Evolutionary conservation across 2,888 invertebrate genomes (phyloP), one percentile per base, ranked within the genome.

Genomic region (Ormyrus labotus): DNA sequence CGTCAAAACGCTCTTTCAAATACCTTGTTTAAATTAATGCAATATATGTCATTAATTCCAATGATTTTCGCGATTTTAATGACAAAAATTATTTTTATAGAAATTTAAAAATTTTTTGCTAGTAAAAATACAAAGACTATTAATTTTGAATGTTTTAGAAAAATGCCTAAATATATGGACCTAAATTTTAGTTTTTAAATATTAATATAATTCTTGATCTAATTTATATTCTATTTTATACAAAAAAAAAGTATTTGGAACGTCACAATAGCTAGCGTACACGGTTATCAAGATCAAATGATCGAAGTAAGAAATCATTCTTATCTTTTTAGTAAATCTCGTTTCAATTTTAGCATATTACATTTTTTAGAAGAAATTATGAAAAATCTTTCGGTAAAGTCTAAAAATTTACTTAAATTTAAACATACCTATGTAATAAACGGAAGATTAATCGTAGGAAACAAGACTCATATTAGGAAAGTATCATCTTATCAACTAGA

Each of bases 401-500:
- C 72, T 67, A 47, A 76, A 13, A 68, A 19, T 50, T 81, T 68
- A 67, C 67, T 81, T 76, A 75, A 53, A 76, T 61, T 76, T 69
- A 64, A 76, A 79, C 77, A 82, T 65, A 74, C 11, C 60, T 74
- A 47, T 60, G 69, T 73, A 77, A 65, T 64, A 50, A 77, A 77
- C 63, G 80, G 72, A 82, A 82, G 74, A 80, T 77, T 19, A 82
- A 77, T 60, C 6, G 58, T 67, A 78, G 70, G 70, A 82, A 77
- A 73, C 51, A 71, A 73, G 47, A 79, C 48, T 79, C 51, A 13
- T 67, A 53, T 70, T 61, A 82, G 63, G 60, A 69, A 79, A 81
- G 61, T 68, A 78, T 70, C 48, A 48, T 48, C 74, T 76, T 80
- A 80, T 65, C 45, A 63, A 69, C 77, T 81, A 81, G 69, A 72